These are phyloP conservation scores for Pelagia noctiluca DNA, from an alignment of 30 jellyfish, hydroid and myxozoan species.

Conservation along the genomic window DNA sequence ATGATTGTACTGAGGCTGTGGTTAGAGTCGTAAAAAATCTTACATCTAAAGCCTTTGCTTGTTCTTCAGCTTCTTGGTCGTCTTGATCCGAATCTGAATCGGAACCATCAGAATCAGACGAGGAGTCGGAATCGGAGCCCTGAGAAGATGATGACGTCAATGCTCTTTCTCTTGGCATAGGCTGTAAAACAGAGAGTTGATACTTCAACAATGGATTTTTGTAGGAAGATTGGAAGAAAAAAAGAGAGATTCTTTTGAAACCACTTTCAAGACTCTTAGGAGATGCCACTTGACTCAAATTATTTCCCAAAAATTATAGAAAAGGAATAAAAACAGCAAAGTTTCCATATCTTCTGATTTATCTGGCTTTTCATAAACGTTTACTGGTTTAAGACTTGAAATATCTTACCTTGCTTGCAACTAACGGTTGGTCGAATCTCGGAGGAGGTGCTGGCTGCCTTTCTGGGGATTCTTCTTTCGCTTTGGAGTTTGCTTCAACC, in stretches of 20 bases:
- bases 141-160: constrained; percentile 29
- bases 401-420: constrained; percentile 34
- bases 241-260: too few relatives aligned
- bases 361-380: too few relatives aligned
- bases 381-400: too few relatives aligned
- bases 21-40: not conserved
- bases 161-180: constrained; percentile 10
- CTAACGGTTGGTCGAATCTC: constrained; percentile 14
- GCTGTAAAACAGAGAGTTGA: constrained; percentile 12
- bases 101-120: constrained; percentile 63
- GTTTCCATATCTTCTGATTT: too few relatives aligned
- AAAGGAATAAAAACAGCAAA: too few relatives aligned
- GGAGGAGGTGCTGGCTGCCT: not conserved
- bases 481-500: constrained; percentile 14
- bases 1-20: too few relatives aligned
- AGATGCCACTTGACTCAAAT: too few relatives aligned
- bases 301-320: too few relatives aligned
- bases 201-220: too few relatives aligned
- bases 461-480: constrained; percentile 7
- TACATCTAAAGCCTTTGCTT: constrained; percentile 75
- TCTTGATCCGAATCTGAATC: constrained; percentile 82
- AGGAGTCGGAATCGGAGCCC: constrained; percentile 75
- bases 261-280: too few relatives aligned
- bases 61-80: constrained; percentile 80
- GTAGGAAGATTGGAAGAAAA: too few relatives aligned